phyloP scores from a whole-genome alignment of 2,888 invertebrate genomes.

The Rhogogaster chlorosoma region DNA sequence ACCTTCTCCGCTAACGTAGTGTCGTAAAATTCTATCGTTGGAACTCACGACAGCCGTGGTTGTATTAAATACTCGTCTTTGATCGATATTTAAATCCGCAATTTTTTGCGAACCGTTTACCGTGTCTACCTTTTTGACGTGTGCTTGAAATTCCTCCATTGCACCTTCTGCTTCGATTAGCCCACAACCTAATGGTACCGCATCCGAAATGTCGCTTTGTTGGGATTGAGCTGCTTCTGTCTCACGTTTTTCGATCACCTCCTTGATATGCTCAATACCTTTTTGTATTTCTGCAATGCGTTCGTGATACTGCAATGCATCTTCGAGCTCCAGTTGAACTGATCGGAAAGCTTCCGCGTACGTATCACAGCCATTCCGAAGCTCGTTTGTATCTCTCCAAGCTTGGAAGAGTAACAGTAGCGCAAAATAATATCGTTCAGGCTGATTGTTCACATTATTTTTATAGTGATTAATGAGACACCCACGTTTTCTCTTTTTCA shows the following conservation, averaged over 20 bases:
- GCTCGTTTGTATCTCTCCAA: conserved; percentile 59
- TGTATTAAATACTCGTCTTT: conserved; percentile 64
- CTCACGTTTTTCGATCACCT: conserved; percentile 44
- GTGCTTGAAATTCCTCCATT: conserved; percentile 41
- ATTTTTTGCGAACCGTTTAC: conserved; percentile 58
- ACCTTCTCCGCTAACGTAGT: no score
- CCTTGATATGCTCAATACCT: conserved; percentile 48
- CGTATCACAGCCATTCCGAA: conserved; percentile 57
- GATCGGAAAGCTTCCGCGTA: conserved; percentile 61
- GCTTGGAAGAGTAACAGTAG: conserved; percentile 59
- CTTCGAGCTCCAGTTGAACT: conserved; percentile 54
- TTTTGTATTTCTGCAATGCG: conserved; percentile 35
- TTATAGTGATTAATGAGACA: conserved; percentile 66
- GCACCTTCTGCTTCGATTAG: conserved; percentile 58
- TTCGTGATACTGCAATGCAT: conserved; percentile 56
- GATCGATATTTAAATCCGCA: conserved; percentile 62
- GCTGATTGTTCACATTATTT: conserved; percentile 55
- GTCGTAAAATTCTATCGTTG: conserved; percentile 52
- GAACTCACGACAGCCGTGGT: conserved; percentile 55
- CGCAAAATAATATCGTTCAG: conserved; percentile 56
- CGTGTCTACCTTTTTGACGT: conserved; percentile 54
- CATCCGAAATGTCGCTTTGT: not conserved
- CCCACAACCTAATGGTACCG: conserved; percentile 37
- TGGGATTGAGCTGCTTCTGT: conserved; percentile 25
- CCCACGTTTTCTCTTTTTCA: conserved; percentile 62